These are phyloP conservation scores for Romanogobio albipinnatus DNA, from an alignment of 2,113 vertebrate genomes.

Conservation along the genomic window DNA sequence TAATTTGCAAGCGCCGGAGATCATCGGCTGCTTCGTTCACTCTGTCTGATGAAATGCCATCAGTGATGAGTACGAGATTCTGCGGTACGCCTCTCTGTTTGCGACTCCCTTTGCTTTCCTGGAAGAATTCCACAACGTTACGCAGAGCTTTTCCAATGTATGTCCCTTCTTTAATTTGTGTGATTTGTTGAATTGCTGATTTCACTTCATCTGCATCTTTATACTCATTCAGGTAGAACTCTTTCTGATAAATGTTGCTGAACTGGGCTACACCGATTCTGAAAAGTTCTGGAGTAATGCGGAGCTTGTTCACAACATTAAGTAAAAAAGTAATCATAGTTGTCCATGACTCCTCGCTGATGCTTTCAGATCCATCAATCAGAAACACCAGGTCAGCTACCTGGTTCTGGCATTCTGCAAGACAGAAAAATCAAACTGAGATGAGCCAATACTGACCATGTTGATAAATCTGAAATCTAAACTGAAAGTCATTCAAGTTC, in stretches of 20 bases:
- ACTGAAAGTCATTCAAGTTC: background rate
- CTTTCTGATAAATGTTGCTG: conserved; percentile 62
- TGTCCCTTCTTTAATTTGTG: conserved; percentile 56
- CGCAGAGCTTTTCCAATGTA: conserved; percentile 68
- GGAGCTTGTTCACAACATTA: conserved; percentile 69
- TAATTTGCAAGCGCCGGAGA: conserved; percentile 60
- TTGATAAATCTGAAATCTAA: background rate
- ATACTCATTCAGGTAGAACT: conserved; percentile 75
- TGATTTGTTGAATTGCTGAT: conserved; percentile 61
- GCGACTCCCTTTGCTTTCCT: conserved; percentile 65
- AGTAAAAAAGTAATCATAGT: conserved; percentile 75
- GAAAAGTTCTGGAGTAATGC: conserved; percentile 63
- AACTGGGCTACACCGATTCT: conserved; percentile 78
- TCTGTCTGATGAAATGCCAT: conserved; percentile 67
- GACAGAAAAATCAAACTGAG: background rate
- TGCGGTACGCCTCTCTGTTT: conserved; percentile 65
- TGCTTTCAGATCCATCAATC: conserved; percentile 77
- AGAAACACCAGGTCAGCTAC: conserved; percentile 80
- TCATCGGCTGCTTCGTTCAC: conserved; percentile 61
- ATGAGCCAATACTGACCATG: background rate
- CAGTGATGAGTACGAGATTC: conserved; percentile 81
- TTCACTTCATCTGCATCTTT: conserved; percentile 47
- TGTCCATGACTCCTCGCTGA: conserved; percentile 57
- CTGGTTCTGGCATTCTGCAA: conserved; percentile 72
- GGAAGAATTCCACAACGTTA: conserved; percentile 67